phyloP scores from a whole-genome alignment of 2,888 invertebrate species.

The Hofmannophila pseudospretella region DNA sequence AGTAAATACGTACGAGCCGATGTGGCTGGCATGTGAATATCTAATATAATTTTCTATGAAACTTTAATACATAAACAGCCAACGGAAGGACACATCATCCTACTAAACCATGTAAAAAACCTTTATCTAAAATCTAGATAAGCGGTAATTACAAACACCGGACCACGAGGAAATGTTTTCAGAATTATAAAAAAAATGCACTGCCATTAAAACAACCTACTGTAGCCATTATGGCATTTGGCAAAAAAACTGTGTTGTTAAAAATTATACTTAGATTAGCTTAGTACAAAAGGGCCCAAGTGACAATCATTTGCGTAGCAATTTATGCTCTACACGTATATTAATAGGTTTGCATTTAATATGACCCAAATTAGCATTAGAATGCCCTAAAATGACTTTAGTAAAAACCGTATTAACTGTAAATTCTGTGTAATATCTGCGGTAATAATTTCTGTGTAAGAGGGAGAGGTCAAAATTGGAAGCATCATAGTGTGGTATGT shows the following conservation, averaged over 20 bases:
- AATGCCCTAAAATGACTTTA: constrained; percentile 48
- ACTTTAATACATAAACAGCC: constrained; percentile 27
- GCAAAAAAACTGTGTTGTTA: constrained; percentile 48
- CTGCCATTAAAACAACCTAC: constrained; percentile 53
- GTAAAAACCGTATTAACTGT: constrained; percentile 66
- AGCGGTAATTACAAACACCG: constrained; percentile 62
- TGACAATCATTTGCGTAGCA: constrained; percentile 5
- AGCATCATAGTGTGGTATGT: constrained; percentile 13
- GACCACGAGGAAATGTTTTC: constrained; percentile 53
- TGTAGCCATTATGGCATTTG: constrained; percentile 59
- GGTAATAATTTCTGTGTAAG: constrained; percentile 46
- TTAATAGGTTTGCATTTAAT: constrained; percentile 20
- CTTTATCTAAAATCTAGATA: constrained; percentile 71
- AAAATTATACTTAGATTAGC: constrained; percentile 47
- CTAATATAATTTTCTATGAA: constrained; percentile 13
- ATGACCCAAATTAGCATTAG: constrained; percentile 23
- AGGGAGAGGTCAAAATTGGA: constrained; percentile 36
- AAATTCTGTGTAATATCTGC: constrained; percentile 59
- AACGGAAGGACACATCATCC: constrained; percentile 54
- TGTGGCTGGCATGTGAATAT: constrained; percentile 3
- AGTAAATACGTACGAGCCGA: too few species aligned
- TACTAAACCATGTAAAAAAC: constrained; percentile 52
- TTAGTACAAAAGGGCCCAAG: constrained; percentile 23
- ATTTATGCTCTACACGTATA: constrained; percentile 10
- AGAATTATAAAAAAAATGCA: constrained; percentile 46